Conservation (phyloP, 2,888 invertebrate species). For the Caenorhabditis imperialis region DNA sequence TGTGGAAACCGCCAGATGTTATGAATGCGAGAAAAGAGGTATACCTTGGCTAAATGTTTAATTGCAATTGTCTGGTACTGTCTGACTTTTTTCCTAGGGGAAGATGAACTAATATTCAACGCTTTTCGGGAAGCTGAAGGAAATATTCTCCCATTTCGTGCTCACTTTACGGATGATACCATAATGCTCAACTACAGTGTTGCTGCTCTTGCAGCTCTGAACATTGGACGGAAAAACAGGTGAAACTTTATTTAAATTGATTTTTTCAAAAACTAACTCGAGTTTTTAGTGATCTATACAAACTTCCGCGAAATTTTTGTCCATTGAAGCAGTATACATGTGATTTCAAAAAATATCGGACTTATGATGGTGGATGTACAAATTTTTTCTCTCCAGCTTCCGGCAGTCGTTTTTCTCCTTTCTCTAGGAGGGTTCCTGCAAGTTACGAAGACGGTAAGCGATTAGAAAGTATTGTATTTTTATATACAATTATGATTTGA, state of each 20-base stretch:
- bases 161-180: constrained; percentile 4
- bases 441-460: constrained; percentile 50
- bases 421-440: constrained; percentile 35
- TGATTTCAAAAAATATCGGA: constrained; percentile 31
- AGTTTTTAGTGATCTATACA: neutral
- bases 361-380: constrained; percentile 37
- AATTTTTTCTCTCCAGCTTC: constrained; percentile 33
- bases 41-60: no score
- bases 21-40: no score
- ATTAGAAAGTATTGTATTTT: neutral
- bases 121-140: constrained; percentile 18
- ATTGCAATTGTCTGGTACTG: no score
- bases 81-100: no score
- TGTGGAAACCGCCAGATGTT: no score
- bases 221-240: constrained; percentile 9
- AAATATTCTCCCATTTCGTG: constrained; percentile 7
- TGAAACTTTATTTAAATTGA: neutral
- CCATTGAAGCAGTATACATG: constrained; percentile 45
- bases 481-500: neutral
- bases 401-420: constrained; percentile 26
- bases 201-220: constrained; percentile 40
- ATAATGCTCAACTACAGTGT: constrained; percentile 32
- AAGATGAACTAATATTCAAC: no score
- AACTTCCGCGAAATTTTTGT: constrained; percentile 27
- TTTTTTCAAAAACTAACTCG: constrained; percentile 1